These are phyloP conservation scores for Drosophila ohnishii DNA, from an alignment of 1,140 invertebrate genomes.

Conservation along the genomic window DNA sequence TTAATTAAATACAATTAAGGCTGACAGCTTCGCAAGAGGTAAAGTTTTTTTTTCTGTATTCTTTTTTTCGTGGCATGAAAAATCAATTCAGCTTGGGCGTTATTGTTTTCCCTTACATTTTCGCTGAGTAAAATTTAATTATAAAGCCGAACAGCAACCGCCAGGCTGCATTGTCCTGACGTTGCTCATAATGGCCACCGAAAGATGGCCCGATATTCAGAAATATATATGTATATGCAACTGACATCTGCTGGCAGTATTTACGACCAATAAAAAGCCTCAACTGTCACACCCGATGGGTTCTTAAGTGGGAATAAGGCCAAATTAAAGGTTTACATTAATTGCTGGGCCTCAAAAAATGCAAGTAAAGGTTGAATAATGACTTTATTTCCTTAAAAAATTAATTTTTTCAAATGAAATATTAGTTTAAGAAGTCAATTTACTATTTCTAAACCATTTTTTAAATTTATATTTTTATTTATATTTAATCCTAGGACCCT, in stretches of 20 bases:
- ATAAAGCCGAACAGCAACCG: conserved; percentile 43
- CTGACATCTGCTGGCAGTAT: conserved; percentile 40
- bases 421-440: too few species aligned
- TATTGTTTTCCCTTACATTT: conserved; percentile 27
- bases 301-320: neutral
- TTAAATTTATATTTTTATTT: neutral
- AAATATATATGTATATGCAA: conserved; percentile 13
- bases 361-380: neutral
- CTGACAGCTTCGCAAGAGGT: conserved; percentile 35
- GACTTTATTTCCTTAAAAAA: neutral
- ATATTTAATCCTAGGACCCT: conserved; percentile 87
- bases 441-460: conserved; percentile 24
- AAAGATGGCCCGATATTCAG: conserved; percentile 15
- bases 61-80: conserved; percentile 30
- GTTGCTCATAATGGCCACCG: conserved; percentile 38
- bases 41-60: neutral
- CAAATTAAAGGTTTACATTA: conserved; percentile 22
- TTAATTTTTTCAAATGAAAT: too few species aligned
- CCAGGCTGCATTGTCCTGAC: conserved; percentile 35
- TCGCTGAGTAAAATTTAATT: conserved; percentile 60
- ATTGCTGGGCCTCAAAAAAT: neutral
- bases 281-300: conserved; percentile 19
- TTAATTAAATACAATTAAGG: conserved; percentile 64
- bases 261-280: conserved; percentile 46
- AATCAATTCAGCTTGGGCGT: conserved; percentile 34